Evolutionary conservation across 2,113 vertebrate genomes (phyloP).

Genomic region (Centrocercus urophasianus): DNA sequence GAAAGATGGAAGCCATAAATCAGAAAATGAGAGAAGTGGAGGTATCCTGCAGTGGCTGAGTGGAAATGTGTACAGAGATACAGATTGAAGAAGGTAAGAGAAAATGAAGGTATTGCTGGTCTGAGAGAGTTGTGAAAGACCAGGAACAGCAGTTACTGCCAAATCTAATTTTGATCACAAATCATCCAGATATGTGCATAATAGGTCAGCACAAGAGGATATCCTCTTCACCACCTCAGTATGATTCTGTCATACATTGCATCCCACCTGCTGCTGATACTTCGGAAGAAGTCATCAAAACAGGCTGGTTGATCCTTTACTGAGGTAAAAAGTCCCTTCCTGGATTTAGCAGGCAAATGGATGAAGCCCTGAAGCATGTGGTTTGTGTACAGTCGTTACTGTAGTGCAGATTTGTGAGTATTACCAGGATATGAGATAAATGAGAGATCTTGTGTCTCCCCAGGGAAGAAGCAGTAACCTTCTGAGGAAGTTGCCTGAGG

Average conservation of each 20-base stretch:
- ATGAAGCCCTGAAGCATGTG: not conserved
- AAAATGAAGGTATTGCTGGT: not conserved
- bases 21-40: not conserved
- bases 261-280: not conserved
- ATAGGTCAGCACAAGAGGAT: not conserved
- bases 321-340: not conserved
- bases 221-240: not conserved
- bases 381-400: not conserved
- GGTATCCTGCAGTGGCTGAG: accelerated
- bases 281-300: not conserved
- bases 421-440: not conserved
- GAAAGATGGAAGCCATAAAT: not conserved
- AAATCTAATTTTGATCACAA: not conserved
- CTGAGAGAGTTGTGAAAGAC: not conserved
- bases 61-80: not conserved
- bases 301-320: not conserved
- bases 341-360: not conserved
- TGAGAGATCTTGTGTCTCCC: not conserved
- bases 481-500: slow-evolving; percentile 6
- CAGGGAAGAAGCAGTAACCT: not conserved
- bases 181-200: not conserved
- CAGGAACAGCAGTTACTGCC: not conserved
- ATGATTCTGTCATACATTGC: not conserved
- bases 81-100: not conserved
- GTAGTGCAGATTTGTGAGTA: not conserved